Base-by-base conservation (phyloP, 2,888 invertebrate species). In the Blastobasis lacticolella region DNA sequence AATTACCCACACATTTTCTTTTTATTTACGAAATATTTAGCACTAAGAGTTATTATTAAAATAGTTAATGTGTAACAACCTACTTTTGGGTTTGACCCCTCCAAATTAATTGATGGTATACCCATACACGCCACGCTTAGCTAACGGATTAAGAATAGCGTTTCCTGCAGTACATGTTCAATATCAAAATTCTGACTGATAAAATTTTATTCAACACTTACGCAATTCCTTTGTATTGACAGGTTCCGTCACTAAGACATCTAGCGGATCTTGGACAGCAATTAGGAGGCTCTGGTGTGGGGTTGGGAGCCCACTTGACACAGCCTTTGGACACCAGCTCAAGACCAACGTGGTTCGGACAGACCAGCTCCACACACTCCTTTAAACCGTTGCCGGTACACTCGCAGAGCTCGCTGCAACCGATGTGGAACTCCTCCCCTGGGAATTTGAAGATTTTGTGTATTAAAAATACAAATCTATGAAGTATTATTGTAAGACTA, bases 321-420 rank as follows among this genome's bases (percentile, higher is more conserved):
- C 97, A 97, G 55, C 93, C 91, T 0, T 95, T 94, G 66, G 96
- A 94, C 46, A 96, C 79, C 6, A 95, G 91, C 69, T 96, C 96
- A n/a, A 95, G 82, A 0, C 95, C 96, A 56, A 95, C 95, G 63
- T 93, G 94, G 0, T 94, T 93, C 0, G 58, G 97, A 92, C 97
- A 97, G 57, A 95, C 92, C 37, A 97, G 89, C 45, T 94, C 92
- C 1, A 93, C 91, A 69, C 97, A 97, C 58, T 94, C 93, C 0
- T 92, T 90, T 38, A 66, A 80, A 59, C 61, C 94, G 1, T 88
- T 86, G 1, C 90, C 90, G 1, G 90, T 90, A 69, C 97, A 97
- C 52, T 92, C 90, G 72, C 96, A 97, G 10, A 94, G 89, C 48
- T 94, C 91, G 8, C 93, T 90, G 71, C 97, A 97, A 9, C 93